Evolutionary conservation across 1,140 invertebrate species (phyloP).

Genomic region (Chelonus insularis): DNA sequence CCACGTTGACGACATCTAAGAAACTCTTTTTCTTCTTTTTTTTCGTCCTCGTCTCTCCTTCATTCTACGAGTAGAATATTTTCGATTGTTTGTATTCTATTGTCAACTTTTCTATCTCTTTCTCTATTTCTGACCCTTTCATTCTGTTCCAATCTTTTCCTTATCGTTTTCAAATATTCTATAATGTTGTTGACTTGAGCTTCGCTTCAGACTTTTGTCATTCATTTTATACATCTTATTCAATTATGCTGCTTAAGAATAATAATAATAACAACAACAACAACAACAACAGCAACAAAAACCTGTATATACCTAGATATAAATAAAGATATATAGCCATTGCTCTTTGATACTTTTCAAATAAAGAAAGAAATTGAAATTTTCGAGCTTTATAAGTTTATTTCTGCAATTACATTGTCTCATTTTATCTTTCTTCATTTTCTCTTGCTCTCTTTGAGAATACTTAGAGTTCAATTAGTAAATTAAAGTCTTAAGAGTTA

Average conservation of each 20-base stretch:
- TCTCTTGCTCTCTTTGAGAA: slow-evolving; percentile 21
- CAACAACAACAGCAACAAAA: too few relatives aligned
- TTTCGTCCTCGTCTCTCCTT: not conserved
- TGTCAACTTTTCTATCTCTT: too few relatives aligned
- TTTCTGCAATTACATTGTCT: slow-evolving; percentile 27
- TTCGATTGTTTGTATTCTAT: not conserved
- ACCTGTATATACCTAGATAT: too few relatives aligned
- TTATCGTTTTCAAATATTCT: slow-evolving; percentile 6
- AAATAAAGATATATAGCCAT: too few relatives aligned
- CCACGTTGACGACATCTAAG: slow-evolving; percentile 27
- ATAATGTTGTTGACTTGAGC: slow-evolving; percentile 1
- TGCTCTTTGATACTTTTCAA: not conserved
- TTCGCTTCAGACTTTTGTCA: not conserved
- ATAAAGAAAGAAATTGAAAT: not conserved
- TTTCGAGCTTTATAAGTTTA: slow-evolving; percentile 28
- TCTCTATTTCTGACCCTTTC: too few relatives aligned
- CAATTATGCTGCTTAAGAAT: not conserved
- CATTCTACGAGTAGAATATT: not conserved
- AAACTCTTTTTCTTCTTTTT: slow-evolving; percentile 16
- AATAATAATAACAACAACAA: too few relatives aligned
- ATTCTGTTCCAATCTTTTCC: not conserved
- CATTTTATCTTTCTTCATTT: slow-evolving; percentile 29
- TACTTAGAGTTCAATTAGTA: slow-evolving; percentile 36
- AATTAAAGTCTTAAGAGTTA: slow-evolving; percentile 39
- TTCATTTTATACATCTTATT: not conserved